Percentiles rank a stretch among this genome's conserved stretches.
phyloP scores from a whole-genome alignment of 1,140 invertebrate genomes.

The Musca domestica region DNA sequence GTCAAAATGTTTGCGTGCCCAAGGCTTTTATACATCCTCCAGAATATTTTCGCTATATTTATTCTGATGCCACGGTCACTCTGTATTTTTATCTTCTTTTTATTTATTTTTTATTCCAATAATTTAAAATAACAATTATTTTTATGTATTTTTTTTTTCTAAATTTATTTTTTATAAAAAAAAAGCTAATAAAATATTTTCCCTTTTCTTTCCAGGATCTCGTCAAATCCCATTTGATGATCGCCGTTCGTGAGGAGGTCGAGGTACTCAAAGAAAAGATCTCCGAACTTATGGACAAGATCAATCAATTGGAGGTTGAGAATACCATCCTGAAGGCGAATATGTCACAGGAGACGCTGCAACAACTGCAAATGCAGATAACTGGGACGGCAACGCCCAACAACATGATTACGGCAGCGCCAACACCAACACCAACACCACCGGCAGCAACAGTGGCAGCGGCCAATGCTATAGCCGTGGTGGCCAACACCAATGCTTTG shows the following conservation, averaged over 20 bases:
- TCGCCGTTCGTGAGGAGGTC: constrained; percentile 95
- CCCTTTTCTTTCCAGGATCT: constrained; percentile 76
- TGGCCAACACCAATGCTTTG: constrained; percentile 25
- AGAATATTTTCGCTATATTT: no score
- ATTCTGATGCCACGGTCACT: no score
- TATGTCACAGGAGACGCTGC: constrained; percentile 82
- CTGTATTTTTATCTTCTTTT: no score
- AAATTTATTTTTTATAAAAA: not conserved
- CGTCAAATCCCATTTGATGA: constrained; percentile 98
- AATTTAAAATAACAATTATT: no score
- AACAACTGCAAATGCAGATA: constrained; percentile 63
- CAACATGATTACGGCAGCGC: constrained; percentile 30
- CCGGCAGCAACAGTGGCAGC: constrained; percentile 27
- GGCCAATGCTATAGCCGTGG: constrained; percentile 26
- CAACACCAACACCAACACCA: constrained; percentile 27
- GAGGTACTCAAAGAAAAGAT: constrained; percentile 96
- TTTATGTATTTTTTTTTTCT: not conserved
- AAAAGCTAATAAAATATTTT: constrained; percentile 11
- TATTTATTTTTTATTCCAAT: no score
- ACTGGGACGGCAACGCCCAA: constrained; percentile 15
- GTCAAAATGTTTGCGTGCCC: no score
- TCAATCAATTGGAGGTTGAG: constrained; percentile 89
- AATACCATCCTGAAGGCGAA: constrained; percentile 84
- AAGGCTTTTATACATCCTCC: no score
- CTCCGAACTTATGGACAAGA: constrained; percentile 89